Evolutionary conservation across 2,113 vertebrate species (phyloP).

Genomic region (Rhineura floridana): DNA sequence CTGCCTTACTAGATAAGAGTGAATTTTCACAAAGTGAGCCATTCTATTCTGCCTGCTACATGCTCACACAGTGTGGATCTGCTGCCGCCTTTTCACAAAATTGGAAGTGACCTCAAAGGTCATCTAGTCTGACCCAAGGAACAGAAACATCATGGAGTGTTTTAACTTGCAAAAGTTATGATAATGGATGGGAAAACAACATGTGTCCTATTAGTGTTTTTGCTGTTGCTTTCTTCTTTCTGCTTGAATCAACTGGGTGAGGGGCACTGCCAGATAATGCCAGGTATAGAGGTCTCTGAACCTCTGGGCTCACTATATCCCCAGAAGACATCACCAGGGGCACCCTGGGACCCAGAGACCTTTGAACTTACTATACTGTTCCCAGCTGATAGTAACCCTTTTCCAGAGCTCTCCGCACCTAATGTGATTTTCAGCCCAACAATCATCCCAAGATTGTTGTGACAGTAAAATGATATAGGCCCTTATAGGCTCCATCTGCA

Average conservation of each 20-base stretch:
- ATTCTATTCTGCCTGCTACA: constrained; percentile 26
- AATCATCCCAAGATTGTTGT: too few relatives aligned
- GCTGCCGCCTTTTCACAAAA: neutral
- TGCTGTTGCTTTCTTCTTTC: too few relatives aligned
- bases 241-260: neutral
- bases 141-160: neutral
- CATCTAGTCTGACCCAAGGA: neutral
- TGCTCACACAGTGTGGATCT: fast-evolving
- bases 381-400: neutral
- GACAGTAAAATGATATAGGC: too few relatives aligned
- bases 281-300: neutral
- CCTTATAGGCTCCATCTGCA: too few relatives aligned
- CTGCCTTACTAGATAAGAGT: constrained; percentile 32
- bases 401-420: neutral
- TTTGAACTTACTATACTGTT: neutral
- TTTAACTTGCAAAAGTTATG: too few relatives aligned
- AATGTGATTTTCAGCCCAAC: neutral
- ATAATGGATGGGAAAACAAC: too few relatives aligned
- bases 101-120: too few relatives aligned
- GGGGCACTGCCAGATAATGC: neutral
- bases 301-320: too few relatives aligned
- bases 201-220: neutral
- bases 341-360: neutral
- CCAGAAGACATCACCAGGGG: too few relatives aligned
- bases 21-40: constrained; percentile 30